Base-by-base conservation (phyloP, 2,888 invertebrate genomes). In the Tridacna gigas region DNA sequence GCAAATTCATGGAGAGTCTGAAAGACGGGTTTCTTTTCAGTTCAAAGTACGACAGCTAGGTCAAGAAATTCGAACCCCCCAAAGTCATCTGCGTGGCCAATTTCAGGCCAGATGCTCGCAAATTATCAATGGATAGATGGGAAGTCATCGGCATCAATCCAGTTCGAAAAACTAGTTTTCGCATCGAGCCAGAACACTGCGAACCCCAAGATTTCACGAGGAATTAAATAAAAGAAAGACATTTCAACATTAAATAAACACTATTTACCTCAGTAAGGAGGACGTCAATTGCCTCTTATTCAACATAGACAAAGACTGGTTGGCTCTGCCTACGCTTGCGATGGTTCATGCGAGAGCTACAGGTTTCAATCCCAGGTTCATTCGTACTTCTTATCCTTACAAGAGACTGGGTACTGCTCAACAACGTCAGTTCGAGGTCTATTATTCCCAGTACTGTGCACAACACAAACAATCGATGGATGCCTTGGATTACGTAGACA, bases 31-130 rank as follows among this genome's bases (percentile, higher is more conserved):
- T 15, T 15, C 67, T 67, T 7, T 67, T 26, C 13, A n/a, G 20
- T 13, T 28, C 67, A 26, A 26, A 67, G 67, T 67, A 67, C n/a
- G 28, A 67, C 13, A 25, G 26, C 15, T 7, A 22, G n/a, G 67
- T 67, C 11, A 67, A 67, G 22, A 67, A 28, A 28, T 67, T 67
- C n/a, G 11, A 15, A 13, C 13, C 67, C 26, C 28, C 67, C 9
- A 22, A 67, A 28, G 67, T 67, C 7, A 12, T 67, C 13, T 67
- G 67, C n/a, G 15, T 67, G 67, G 67, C 67, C 11, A 67, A 67
- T n/a, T 67, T 26, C 28, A n/a, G 9, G n/a, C 67, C 67, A 26
- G 67, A 67, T 22, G 9, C 15, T 9, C 5, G 20, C 26, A 67
- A 67, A n/a, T n/a, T 67, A n/a, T n/a, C 20, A 13, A 26, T 9